phyloP scores from a whole-genome alignment of 2,797 vertebrate genomes.

The Acrossocheilus fasciatus region DNA sequence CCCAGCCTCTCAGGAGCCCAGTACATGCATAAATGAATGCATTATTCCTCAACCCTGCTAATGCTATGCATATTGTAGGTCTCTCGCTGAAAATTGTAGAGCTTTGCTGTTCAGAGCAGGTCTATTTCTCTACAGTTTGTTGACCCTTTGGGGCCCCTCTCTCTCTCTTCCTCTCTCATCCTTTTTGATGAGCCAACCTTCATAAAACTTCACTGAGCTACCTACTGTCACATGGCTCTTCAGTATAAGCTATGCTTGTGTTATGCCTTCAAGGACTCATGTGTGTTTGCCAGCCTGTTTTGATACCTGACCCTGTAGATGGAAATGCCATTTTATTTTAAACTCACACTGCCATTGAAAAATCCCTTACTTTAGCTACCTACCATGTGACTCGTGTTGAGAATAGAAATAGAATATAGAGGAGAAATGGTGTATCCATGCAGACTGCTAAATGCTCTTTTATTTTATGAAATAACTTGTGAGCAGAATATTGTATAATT shows the following conservation, averaged over 20 bases:
- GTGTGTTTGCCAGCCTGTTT: conserved; percentile 66
- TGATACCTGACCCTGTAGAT: conserved; percentile 66
- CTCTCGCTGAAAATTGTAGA: conserved; percentile 41
- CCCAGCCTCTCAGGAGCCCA: not conserved
- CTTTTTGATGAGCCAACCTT: conserved; percentile 62
- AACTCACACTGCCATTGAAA: conserved; percentile 36
- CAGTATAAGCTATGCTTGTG: conserved; percentile 52
- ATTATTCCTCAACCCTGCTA: conserved; percentile 2
- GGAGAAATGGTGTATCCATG: not conserved
- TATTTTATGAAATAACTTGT: not conserved
- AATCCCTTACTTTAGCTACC: not conserved
- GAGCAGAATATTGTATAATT: not conserved
- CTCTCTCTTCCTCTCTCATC: conserved; percentile 27
- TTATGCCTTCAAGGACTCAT: conserved; percentile 37
- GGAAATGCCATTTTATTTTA: conserved; percentile 68
- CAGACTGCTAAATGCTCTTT: not conserved
- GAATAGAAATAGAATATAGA: conserved; percentile 14
- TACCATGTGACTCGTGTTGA: not conserved
- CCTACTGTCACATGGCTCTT: conserved; percentile 68
- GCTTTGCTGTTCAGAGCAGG: conserved; percentile 35
- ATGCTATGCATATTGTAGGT: conserved; percentile 1
- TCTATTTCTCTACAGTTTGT: conserved; percentile 20
- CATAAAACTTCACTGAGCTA: conserved; percentile 53
- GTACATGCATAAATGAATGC: not conserved
- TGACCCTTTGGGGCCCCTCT: conserved; percentile 33